These are phyloP conservation scores for Melanogrammus aeglefinus DNA, from an alignment of 2,797 vertebrate genomes.

Conservation along the genomic window DNA sequence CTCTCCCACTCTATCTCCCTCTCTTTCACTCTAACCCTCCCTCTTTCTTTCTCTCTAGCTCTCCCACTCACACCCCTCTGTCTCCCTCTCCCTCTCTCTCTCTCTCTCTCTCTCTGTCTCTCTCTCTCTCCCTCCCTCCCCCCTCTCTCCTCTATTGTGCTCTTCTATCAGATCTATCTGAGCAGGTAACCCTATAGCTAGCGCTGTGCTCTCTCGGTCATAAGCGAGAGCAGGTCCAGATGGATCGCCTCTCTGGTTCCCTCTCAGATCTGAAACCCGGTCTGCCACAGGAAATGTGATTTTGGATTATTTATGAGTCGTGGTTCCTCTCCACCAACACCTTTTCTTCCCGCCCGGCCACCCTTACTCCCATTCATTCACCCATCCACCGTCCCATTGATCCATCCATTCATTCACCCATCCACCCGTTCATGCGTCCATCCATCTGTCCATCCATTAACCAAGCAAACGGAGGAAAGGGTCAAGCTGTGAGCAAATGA, in stretches of 20 bases:
- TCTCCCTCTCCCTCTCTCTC: neutral
- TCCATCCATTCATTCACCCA: constrained; percentile 17
- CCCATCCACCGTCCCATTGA: neutral
- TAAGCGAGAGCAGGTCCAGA: constrained; percentile 36
- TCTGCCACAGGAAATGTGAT: constrained; percentile 49
- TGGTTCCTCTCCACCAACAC: constrained; percentile 33
- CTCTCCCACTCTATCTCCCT: neutral
- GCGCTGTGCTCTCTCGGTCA: neutral
- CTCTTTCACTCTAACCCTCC: no score
- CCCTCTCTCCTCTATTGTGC: neutral
- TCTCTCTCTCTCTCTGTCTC: neutral
- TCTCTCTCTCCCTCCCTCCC: neutral
- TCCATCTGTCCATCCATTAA: neutral
- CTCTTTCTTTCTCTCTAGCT: no score
- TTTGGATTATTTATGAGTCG: constrained; percentile 62
- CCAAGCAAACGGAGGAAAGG: constrained; percentile 10
- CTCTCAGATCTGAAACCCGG: constrained; percentile 51
- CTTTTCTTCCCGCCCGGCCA: constrained; percentile 43
- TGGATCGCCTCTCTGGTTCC: constrained; percentile 42
- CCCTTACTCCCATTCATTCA: neutral
- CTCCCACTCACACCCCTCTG: no score
- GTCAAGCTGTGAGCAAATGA: constrained; percentile 40
- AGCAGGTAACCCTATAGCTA: constrained; percentile 32
- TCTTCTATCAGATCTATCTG: constrained; percentile 30
- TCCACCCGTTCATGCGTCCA: constrained; percentile 16